phyloP scores from a whole-genome alignment of 2,888 invertebrate species.

The Fabriciana adippe region DNA sequence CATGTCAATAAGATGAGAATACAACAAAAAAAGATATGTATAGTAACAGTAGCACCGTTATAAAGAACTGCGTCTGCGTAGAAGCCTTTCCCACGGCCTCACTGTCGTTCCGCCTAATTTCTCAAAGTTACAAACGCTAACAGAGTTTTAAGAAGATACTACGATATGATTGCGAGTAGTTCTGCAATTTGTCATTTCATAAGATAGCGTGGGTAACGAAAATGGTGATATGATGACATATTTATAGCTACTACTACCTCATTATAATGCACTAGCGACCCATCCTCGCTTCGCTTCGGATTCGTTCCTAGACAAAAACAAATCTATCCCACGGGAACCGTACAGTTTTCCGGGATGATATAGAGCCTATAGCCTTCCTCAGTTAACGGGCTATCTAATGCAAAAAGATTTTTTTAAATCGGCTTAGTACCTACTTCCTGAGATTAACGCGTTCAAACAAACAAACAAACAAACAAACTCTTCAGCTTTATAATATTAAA shows the following conservation, averaged over 20 bases:
- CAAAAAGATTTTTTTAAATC: too few species aligned
- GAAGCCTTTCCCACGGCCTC: conserved; percentile 71
- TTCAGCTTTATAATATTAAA: too few species aligned
- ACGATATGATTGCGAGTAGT: conserved; percentile 28
- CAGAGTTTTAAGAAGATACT: conserved; percentile 47
- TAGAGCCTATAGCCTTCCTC: too few species aligned
- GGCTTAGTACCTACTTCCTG: too few species aligned
- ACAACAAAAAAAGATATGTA: conserved; percentile 25
- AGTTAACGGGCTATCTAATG: too few species aligned
- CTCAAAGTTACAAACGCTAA: conserved; percentile 55
- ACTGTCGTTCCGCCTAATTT: conserved; percentile 53
- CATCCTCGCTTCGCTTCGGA: too few species aligned
- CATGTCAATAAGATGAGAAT: conserved; percentile 9
- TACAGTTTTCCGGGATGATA: too few species aligned
- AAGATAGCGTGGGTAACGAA: conserved; percentile 48
- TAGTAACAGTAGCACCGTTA: conserved; percentile 57
- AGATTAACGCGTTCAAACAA: too few species aligned
- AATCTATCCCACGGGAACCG: too few species aligned
- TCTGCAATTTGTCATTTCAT: conserved; percentile 44
- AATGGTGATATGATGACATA: neutral
- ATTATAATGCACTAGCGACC: too few species aligned
- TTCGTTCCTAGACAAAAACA: too few species aligned
- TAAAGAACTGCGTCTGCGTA: conserved; percentile 47
- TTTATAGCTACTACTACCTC: neutral
- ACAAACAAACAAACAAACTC: too few species aligned